Conservation (phyloP, 2,888 invertebrate species). For the Tetragonisca angustula region DNA sequence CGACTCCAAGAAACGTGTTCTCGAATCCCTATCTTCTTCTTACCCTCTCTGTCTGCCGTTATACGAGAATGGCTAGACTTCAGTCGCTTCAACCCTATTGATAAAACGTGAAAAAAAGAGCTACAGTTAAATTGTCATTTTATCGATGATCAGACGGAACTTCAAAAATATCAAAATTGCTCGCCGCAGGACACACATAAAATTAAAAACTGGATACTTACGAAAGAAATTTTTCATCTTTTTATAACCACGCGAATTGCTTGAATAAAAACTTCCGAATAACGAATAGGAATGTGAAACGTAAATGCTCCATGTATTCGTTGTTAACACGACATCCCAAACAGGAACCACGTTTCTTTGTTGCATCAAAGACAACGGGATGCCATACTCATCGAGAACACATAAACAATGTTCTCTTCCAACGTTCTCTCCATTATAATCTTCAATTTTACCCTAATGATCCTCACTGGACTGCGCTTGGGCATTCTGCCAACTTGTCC, state of each 20-base stretch:
- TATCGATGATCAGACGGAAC: slow-evolving; percentile 45
- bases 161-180: slow-evolving; percentile 41
- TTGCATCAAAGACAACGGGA: neutral
- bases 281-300: no score
- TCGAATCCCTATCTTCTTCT: slow-evolving; percentile 22
- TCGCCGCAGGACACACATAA: slow-evolving; percentile 32
- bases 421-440: slow-evolving; percentile 23
- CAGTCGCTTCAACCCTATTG: neutral
- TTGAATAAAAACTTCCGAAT: neutral
- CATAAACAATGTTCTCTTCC: slow-evolving; percentile 16
- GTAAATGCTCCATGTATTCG: neutral
- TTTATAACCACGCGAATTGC: neutral
- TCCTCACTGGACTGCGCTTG: slow-evolving; percentile 18
- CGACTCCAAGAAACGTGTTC: slow-evolving; percentile 36
- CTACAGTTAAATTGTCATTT: slow-evolving; percentile 30
- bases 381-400: neutral
- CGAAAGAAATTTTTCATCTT: neutral
- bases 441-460: slow-evolving; percentile 39
- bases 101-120: slow-evolving; percentile 40
- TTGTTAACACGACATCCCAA: neutral
- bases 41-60: neutral
- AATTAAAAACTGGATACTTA: slow-evolving; percentile 27
- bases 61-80: neutral
- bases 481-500: slow-evolving; percentile 40
- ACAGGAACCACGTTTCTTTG: neutral